Base-by-base conservation (phyloP, 2,797 vertebrate species). In the Spinus olivaceus region DNA sequence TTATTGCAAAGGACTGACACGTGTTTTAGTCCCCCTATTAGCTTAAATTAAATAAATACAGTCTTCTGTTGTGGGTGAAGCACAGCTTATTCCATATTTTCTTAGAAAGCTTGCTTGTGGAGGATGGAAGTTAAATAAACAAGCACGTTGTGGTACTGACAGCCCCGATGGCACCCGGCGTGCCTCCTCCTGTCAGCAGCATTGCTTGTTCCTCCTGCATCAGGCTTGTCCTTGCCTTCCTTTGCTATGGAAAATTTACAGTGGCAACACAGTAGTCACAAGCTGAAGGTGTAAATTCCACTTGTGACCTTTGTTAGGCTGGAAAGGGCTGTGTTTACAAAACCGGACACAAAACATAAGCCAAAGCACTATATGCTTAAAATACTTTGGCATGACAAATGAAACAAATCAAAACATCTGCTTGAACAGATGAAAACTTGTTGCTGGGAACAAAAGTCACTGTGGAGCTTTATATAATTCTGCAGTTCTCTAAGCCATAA, bases 191-290 rank as follows among this genome's bases (percentile, higher is more conserved):
- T 86, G 84, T 93, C 65, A 20, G 47, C 1, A 0, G 15, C 47
- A 5, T 44, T 47, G 64, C 51, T 91, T 94, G 61, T 57, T 77
- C 35, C 51, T 92, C 42, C 69, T 13, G 57, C 71, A 61, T 18
- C 59, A 32, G 57, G 23, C 76, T 82, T 72, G 50, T 74, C 10
- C 0, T 80, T 80, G 30, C 70, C 30, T 86, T 78, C 54, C 37
- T 85, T 85, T 92, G 92, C 92, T 76, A 4, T 93, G 93, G 81
- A 95, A 93, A 92, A 79, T 91, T 64, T 67, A 72, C 76, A 66
- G 64, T 56, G 80, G 53, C 70, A 79, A 60, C 59, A 37, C 8
- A 2, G 82, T 37, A 89, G 80, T 81, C 82, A 41, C 39, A 72
- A 84, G n/a, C 70, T 64, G 73, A 50, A 93, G 67, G 84, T 84